Evolutionary conservation across 2,888 invertebrate genomes (phyloP), one percentile per base, ranked within the genome.

Genomic region (Scaeva pyrastri): DNA sequence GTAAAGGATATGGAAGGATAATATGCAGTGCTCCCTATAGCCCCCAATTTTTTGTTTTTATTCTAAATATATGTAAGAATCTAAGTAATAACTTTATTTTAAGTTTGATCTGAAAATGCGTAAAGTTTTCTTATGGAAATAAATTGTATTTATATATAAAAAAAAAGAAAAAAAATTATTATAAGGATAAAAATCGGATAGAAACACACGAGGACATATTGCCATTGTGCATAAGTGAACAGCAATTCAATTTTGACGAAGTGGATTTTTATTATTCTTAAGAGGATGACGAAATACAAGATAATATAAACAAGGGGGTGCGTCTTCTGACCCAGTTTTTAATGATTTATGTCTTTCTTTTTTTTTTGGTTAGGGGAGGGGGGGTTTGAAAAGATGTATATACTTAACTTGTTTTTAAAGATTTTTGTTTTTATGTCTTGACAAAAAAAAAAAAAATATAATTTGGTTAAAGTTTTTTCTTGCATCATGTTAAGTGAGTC

Each of bases 181-280:
- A 31, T 21, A 55, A 39, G 62, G 48, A 76, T 76, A 81, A 21
- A 77, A 64, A 45, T 39, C 21, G n/a, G 12, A 39, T 39, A 39
- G 60, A 8, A 8, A 31, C 31, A n/a, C 31, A 31, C 8, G 11
- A 60, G 21, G 21, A 26, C 45, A 64, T 45, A 70, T 72, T 66
- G 19, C 39, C 26, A 70, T 72, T 66, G 19, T 26, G 39, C 68
- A 60, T 39, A 43, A 71, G 52, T 64, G 58, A 70, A 5, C 41
- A 41, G 48, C 64, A 64, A 77, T 77, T 81, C 76, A 81, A 81
- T 85, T 85, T 68, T 14, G 56, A 48, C 76, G 16, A 36, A 85
- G 72, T 77, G 85, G 48, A 41, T 52, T 39, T 45, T 48, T 39
- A 70, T 75, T 75, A 58, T 55, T 76, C 66, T 7, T 31, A 72